Conservation (phyloP, 2,797 vertebrate species). For the Masticophis lateralis region DNA sequence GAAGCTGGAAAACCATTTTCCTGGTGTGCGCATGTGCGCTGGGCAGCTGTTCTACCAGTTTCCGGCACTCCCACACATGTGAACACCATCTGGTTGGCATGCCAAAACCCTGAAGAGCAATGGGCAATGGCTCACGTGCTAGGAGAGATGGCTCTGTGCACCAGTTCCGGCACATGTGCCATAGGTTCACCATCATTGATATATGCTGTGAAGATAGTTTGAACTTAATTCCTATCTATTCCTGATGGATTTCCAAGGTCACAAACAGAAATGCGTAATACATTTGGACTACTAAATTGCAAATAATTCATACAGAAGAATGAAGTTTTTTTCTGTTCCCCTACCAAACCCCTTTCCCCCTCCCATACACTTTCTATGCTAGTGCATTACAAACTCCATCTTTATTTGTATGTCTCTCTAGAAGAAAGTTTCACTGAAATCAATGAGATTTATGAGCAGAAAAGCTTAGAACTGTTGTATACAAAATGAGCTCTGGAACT, state of each 20-base stretch:
- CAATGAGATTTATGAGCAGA: not conserved
- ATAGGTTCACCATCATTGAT: too few relatives aligned
- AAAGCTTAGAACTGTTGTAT: not conserved
- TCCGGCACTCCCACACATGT: too few relatives aligned
- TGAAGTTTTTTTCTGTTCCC: not conserved
- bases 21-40: too few relatives aligned
- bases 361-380: not conserved
- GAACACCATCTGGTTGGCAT: too few relatives aligned
- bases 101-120: too few relatives aligned
- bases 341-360: not conserved
- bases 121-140: too few relatives aligned
- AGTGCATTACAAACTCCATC: not conserved
- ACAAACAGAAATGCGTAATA: not conserved
- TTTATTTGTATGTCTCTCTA: not conserved
- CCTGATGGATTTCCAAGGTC: not conserved
- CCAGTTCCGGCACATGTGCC: too few relatives aligned
- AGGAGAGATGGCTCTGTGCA: too few relatives aligned
- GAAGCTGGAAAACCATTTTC: too few relatives aligned
- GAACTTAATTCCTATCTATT: not conserved
- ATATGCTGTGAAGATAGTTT: not conserved
- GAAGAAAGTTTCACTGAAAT: not conserved
- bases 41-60: too few relatives aligned
- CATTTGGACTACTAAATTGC: not conserved
- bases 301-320: too few relatives aligned
- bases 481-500: not conserved